A percentile compares a stretch with the other conserved stretches of the same genome.
Evolutionary conservation across 2,797 vertebrate genomes (phyloP).

Genomic region (Onychomys leucogaster): DNA sequence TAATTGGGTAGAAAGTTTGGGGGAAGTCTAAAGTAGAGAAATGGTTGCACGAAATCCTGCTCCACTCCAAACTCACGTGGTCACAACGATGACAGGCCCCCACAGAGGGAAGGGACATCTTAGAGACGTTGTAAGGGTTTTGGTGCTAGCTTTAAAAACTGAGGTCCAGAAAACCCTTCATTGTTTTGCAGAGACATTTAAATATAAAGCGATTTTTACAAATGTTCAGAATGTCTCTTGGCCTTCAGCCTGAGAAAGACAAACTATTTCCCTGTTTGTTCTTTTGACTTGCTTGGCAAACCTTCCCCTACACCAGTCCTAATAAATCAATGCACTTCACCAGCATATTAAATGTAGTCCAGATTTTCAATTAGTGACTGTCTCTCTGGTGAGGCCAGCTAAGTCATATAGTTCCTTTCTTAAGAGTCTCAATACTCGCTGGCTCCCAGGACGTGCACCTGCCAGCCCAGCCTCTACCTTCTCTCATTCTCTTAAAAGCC

Average conservation of each 20-base stretch:
- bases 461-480: neutral
- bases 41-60: slow-evolving; percentile 57
- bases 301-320: neutral
- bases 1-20: slow-evolving; percentile 75
- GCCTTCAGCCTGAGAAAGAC: neutral
- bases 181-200: slow-evolving; percentile 11
- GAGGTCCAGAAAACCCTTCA: neutral
- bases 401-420: neutral
- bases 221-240: slow-evolving; percentile 32
- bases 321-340: neutral
- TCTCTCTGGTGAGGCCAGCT: neutral
- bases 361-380: slow-evolving; percentile 1
- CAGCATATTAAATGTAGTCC: neutral
- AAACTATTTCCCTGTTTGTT: slow-evolving; percentile 38
- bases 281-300: slow-evolving; percentile 46
- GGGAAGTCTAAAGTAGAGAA: slow-evolving; percentile 59
- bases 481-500: slow-evolving; percentile 83
- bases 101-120: neutral
- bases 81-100: slow-evolving; percentile 48
- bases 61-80: slow-evolving; percentile 35
- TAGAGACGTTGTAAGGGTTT: neutral
- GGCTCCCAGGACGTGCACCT: slow-evolving; percentile 68
- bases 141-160: slow-evolving; percentile 12
- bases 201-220: slow-evolving; percentile 28
- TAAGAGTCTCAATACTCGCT: neutral